Evolutionary conservation across 2,888 invertebrate genomes (phyloP).

Genomic region (Lepidochitona cinerea): DNA sequence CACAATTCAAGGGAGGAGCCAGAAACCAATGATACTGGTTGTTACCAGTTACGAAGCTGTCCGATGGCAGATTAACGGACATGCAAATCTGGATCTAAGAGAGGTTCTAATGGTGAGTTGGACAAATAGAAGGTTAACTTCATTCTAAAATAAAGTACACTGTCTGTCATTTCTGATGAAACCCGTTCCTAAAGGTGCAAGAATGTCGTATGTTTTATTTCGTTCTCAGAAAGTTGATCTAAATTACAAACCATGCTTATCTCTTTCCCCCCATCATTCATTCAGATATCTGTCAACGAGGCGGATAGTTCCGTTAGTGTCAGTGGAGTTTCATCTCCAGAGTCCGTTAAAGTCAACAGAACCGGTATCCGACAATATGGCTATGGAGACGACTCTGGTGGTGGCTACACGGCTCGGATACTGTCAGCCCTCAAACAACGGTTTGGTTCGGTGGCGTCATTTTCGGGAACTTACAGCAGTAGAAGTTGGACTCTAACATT

Average conservation of each 20-base stretch:
- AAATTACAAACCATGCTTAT: no score
- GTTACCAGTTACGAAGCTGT: neutral
- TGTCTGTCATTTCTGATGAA: no score
- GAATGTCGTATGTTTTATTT: no score
- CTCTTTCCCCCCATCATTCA: no score
- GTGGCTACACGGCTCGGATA: neutral
- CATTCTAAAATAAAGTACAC: no score
- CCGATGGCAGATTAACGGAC: neutral
- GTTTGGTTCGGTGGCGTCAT: neutral
- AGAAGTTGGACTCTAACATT: neutral
- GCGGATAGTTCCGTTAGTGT: no score
- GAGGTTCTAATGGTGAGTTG: neutral
- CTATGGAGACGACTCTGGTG: slow-evolving; percentile 2
- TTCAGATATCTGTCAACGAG: no score
- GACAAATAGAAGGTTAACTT: no score
- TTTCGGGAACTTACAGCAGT: neutral
- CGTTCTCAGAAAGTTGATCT: no score
- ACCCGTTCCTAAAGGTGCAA: no score
- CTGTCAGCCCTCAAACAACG: neutral
- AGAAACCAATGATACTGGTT: neutral
- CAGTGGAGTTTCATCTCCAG: no score
- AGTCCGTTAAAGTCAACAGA: no score
- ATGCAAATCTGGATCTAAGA: neutral
- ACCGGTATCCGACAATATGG: neutral
- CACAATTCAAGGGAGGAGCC: neutral